Evolutionary conservation across 1,140 invertebrate genomes (phyloP).

Genomic region (Neodiprion pinetum): DNA sequence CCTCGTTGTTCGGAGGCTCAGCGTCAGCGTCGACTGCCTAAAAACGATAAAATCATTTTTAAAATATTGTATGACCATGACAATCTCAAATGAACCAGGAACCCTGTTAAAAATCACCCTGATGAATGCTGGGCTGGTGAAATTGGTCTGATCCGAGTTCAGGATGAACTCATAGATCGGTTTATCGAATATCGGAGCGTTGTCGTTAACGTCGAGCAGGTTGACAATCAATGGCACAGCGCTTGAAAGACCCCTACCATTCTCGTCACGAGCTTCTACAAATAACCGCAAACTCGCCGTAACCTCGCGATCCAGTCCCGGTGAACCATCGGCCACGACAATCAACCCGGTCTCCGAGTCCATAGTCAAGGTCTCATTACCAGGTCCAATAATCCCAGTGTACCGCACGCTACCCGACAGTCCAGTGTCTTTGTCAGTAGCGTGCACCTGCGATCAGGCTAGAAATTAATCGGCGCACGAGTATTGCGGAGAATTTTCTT

Average conservation of each 20-base stretch:
- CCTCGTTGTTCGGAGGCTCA: slow-evolving; percentile 84
- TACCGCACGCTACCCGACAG: slow-evolving; percentile 77
- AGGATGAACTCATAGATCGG: slow-evolving; percentile 83
- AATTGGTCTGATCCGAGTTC: slow-evolving; percentile 74
- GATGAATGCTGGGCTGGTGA: slow-evolving; percentile 74
- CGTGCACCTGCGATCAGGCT: slow-evolving; percentile 60
- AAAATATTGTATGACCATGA: neutral
- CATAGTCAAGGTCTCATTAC: slow-evolving; percentile 77
- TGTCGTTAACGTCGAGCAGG: slow-evolving; percentile 87
- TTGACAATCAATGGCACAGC: slow-evolving; percentile 76
- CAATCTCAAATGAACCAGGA: neutral
- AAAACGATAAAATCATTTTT: slow-evolving; percentile 14
- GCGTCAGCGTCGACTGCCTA: slow-evolving; percentile 83
- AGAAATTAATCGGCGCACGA: neutral
- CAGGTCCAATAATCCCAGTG: slow-evolving; percentile 76
- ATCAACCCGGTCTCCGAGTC: slow-evolving; percentile 82
- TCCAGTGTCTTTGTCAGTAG: slow-evolving; percentile 78
- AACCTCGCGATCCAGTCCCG: slow-evolving; percentile 83
- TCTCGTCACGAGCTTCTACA: slow-evolving; percentile 86
- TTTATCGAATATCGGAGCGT: slow-evolving; percentile 82
- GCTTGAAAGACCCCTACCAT: slow-evolving; percentile 78
- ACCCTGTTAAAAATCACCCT: slow-evolving; percentile 56
- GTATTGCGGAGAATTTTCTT: neutral
- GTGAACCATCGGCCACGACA: slow-evolving; percentile 75
- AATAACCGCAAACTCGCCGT: slow-evolving; percentile 77